Evolutionary conservation across 2,888 invertebrate genomes (phyloP).

Genomic region (Ochropleura leucogaster): DNA sequence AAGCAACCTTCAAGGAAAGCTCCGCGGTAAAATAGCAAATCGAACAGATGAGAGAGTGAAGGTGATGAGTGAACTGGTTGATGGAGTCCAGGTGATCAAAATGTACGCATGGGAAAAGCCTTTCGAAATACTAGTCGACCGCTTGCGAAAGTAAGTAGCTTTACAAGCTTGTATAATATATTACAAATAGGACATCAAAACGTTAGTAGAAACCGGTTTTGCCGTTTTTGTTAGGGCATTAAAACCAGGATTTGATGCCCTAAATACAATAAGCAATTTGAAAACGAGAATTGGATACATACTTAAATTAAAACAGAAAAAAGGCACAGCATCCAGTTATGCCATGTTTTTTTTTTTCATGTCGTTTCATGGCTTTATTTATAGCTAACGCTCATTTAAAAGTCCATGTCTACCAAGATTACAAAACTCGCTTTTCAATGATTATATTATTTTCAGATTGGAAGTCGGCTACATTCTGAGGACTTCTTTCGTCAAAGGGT

Average conservation of each 20-base stretch:
- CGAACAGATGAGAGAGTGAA: constrained; percentile 94
- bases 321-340: not conserved
- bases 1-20: constrained; percentile 84
- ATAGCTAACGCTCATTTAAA: not conserved
- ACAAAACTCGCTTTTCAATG: constrained; percentile 4
- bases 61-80: constrained; percentile 95
- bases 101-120: constrained; percentile 97
- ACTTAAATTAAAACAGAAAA: not conserved
- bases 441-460: constrained; percentile 80
- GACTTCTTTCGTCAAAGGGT: constrained; percentile 92
- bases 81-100: constrained; percentile 95
- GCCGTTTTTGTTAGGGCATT: too few relatives aligned
- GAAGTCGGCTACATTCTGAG: constrained; percentile 92
- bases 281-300: not conserved
- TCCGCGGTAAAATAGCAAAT: constrained; percentile 91
- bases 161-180: not conserved
- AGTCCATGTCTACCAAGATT: not conserved
- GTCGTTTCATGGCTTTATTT: not conserved
- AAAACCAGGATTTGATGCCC: too few relatives aligned
- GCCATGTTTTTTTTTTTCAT: not conserved
- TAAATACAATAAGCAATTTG: not conserved
- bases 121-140: constrained; percentile 92
- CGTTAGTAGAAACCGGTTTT: too few relatives aligned
- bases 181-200: too few relatives aligned
- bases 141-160: constrained; percentile 91